These are phyloP conservation scores for Chaenogobius annularis DNA, from an alignment of 2,113 vertebrate genomes.

Conservation along the genomic window DNA sequence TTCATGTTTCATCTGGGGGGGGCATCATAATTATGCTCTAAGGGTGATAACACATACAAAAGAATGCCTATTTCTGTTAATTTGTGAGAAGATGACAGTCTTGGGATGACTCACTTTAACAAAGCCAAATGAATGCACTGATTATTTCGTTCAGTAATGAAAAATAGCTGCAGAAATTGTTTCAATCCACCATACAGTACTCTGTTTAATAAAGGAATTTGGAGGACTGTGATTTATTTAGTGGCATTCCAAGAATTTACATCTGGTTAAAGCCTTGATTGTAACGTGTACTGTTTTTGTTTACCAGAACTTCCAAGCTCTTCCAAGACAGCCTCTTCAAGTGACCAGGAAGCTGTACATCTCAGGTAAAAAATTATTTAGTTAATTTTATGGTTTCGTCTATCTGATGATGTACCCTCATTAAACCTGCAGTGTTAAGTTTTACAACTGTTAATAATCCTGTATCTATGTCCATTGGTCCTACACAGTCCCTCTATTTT, in stretches of 20 bases:
- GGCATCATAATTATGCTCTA: neutral
- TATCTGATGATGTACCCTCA: neutral
- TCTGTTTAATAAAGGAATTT: too few relatives aligned
- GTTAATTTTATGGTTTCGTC: too few relatives aligned
- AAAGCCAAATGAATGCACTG: neutral
- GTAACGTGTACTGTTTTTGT: constrained; percentile 8
- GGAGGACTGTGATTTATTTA: too few relatives aligned
- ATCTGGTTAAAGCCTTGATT: neutral
- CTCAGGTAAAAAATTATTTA: too few relatives aligned
- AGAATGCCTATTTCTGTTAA: too few relatives aligned
- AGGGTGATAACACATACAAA: neutral
- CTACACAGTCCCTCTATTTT: neutral
- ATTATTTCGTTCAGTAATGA: neutral
- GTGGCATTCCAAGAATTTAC: too few relatives aligned
- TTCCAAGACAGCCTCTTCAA: constrained; percentile 72
- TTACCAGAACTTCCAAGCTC: constrained; percentile 75
- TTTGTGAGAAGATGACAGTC: neutral
- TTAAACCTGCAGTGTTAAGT: too few relatives aligned
- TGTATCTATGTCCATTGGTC: too few relatives aligned
- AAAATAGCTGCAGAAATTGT: neutral
- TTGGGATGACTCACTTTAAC: neutral
- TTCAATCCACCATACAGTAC: neutral
- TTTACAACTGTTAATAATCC: too few relatives aligned
- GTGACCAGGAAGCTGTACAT: constrained; percentile 65
- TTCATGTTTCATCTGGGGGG: neutral